These are phyloP conservation scores for Euthynnus affinis DNA, from an alignment of 2,797 vertebrate genomes.

Conservation along the genomic window DNA sequence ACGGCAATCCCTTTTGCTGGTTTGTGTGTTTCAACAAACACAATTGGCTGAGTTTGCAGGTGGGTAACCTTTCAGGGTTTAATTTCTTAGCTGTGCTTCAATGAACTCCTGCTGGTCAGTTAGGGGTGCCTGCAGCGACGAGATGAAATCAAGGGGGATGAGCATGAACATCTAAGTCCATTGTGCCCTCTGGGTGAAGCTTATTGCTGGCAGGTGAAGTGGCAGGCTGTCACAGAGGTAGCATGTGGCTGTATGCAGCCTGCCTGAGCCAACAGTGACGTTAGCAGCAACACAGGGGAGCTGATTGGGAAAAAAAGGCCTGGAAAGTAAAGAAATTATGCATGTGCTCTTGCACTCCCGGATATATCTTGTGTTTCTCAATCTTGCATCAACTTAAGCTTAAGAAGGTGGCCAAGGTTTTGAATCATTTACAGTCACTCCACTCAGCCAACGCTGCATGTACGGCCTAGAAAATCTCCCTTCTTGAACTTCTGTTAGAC, in stretches of 20 bases:
- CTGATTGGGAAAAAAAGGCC: not conserved
- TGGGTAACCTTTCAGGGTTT: not conserved
- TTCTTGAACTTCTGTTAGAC: slow-evolving; percentile 14
- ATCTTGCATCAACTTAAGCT: slow-evolving; percentile 44
- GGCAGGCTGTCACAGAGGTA: not conserved
- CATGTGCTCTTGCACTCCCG: slow-evolving; percentile 6
- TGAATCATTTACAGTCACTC: slow-evolving; percentile 57
- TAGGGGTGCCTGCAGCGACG: no score
- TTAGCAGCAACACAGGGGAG: not conserved
- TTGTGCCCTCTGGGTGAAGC: not conserved
- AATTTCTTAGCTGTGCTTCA: not conserved
- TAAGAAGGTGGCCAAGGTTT: slow-evolving; percentile 26
- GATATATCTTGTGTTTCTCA: slow-evolving; percentile 27
- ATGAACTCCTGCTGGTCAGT: not conserved
- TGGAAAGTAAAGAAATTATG: slow-evolving; percentile 18
- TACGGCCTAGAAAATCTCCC: not conserved
- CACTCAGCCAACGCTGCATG: slow-evolving; percentile 5
- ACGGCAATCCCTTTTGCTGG: not conserved
- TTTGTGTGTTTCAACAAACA: slow-evolving; percentile 1
- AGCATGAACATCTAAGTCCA: not conserved
- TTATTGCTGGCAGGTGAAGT: slow-evolving; percentile 1
- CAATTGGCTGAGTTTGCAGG: not conserved
- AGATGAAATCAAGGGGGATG: not conserved
- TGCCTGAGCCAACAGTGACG: not conserved
- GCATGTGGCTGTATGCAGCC: not conserved